Conservation (phyloP, 2,888 invertebrate genomes). For the Amaurobius ferox region DNA sequence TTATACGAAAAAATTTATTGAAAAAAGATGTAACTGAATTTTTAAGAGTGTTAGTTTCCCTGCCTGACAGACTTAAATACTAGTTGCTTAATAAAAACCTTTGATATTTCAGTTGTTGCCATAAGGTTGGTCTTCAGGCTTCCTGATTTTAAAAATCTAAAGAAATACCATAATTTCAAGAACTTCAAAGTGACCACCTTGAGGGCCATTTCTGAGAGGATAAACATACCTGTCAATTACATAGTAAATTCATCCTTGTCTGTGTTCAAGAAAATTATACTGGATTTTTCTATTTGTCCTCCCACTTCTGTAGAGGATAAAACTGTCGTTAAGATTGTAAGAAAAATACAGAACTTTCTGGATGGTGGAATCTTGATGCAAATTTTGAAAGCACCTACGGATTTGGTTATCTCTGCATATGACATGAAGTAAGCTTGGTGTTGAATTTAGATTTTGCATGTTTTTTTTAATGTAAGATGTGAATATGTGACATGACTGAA, state of each 20-base stretch:
- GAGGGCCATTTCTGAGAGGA: constrained; percentile 20
- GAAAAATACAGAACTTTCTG: constrained; percentile 33
- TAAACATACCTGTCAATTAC: constrained; percentile 27
- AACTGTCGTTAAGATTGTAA: not conserved
- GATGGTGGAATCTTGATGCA: not conserved
- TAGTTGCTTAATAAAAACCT: too few relatives aligned
- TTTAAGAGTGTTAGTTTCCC: too few relatives aligned
- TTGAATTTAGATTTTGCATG: too few relatives aligned
- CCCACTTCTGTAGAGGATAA: not conserved
- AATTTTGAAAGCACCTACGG: constrained; percentile 18
- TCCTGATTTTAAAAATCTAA: constrained; percentile 13
- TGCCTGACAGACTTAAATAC: too few relatives aligned
- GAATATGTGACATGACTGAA: too few relatives aligned
- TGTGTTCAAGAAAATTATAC: constrained; percentile 16
- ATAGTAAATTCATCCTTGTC: constrained; percentile 39
- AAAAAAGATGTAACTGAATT: too few relatives aligned
- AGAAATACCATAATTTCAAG: constrained; percentile 6
- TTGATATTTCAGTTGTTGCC: constrained; percentile 28
- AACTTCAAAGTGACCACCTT: constrained; percentile 39
- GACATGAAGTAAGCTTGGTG: constrained; percentile 34
- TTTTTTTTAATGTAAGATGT: too few relatives aligned
- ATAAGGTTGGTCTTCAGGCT: constrained; percentile 19
- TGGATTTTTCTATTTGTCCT: constrained; percentile 47
- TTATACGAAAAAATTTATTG: too few relatives aligned
- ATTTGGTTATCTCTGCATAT: constrained; percentile 25